These are phyloP conservation scores for Ptyas mucosa DNA, from an alignment of 2,113 vertebrate genomes.

Conservation along the genomic window DNA sequence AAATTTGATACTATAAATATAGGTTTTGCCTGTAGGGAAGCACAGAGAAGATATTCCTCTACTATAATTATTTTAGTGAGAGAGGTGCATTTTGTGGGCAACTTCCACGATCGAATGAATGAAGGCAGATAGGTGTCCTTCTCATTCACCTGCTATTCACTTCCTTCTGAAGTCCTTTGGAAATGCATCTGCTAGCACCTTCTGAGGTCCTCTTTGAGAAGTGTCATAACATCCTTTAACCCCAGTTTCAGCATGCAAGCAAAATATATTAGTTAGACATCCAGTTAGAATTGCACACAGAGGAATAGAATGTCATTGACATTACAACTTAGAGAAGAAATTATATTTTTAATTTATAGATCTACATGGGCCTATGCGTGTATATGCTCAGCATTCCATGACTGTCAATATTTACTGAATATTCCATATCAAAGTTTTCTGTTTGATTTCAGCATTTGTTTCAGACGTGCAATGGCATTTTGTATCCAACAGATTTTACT, in stretches of 20 bases:
- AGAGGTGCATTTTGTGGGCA: slow-evolving; percentile 28
- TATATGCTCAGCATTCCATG: background rate
- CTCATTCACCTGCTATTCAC: too few species aligned
- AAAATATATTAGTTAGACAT: background rate
- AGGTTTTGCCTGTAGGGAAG: slow-evolving; percentile 26
- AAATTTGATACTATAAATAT: slow-evolving; percentile 30
- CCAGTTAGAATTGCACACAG: background rate
- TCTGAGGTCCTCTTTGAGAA: slow-evolving; percentile 17
- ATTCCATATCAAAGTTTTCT: background rate
- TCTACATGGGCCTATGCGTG: background rate
- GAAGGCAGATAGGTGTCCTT: slow-evolving; percentile 36
- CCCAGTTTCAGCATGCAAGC: background rate
- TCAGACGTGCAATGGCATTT: background rate
- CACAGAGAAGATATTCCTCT: slow-evolving; percentile 13
- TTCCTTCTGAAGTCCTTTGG: slow-evolving; percentile 3
- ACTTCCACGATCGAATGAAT: slow-evolving; percentile 40
- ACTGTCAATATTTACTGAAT: background rate
- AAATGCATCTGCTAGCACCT: slow-evolving; percentile 46
- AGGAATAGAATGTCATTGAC: background rate
- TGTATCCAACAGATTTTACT: background rate
- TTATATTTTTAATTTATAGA: background rate
- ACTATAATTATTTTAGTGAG: slow-evolving; percentile 20
- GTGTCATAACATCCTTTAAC: background rate
- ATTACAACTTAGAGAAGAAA: background rate
- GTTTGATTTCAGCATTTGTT: background rate